These are phyloP conservation scores for Tethea ocularis DNA, from an alignment of 2,888 invertebrate genomes.

Conservation along the genomic window DNA sequence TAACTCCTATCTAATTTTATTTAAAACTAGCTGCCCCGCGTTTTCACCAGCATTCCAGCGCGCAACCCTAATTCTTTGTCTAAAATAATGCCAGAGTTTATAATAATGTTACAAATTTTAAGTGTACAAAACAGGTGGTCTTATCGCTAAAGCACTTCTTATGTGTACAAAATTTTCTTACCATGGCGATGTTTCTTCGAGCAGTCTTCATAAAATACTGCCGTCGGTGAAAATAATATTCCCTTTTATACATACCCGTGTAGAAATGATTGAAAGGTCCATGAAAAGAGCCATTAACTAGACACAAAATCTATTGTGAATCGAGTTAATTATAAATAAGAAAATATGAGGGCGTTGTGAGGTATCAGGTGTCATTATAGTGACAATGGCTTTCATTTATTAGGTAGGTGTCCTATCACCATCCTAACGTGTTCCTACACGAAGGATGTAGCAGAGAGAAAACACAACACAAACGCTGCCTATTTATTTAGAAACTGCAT, in stretches of 20 bases:
- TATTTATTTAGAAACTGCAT: too few relatives aligned
- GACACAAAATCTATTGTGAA: constrained; percentile 33
- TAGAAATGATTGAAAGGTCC: constrained; percentile 56
- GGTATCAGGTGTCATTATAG: constrained; percentile 13
- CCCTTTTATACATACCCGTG: constrained; percentile 58
- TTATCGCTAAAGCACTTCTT: not conserved
- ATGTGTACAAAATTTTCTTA: constrained; percentile 34
- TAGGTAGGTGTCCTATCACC: not conserved
- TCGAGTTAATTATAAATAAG: constrained; percentile 36
- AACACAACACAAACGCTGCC: too few relatives aligned
- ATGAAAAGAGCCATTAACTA: constrained; percentile 68
- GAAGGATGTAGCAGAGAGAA: too few relatives aligned
- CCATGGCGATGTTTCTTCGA: constrained; percentile 51
- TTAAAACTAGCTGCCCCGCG: too few relatives aligned
- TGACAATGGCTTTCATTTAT: constrained; percentile 25
- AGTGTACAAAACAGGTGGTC: too few relatives aligned
- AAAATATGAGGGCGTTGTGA: constrained; percentile 11
- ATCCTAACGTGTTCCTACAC: too few relatives aligned
- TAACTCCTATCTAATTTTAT: too few relatives aligned
- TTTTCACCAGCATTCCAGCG: too few relatives aligned
- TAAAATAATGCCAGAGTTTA: too few relatives aligned
- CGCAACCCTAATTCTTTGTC: too few relatives aligned
- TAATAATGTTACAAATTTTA: too few relatives aligned
- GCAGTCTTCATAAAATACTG: constrained; percentile 37
- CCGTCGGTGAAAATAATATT: constrained; percentile 29